A percentile compares a stretch with the other conserved stretches of the same genome.
These are phyloP conservation scores for Pseudorasbora parva DNA, from an alignment of 2,113 vertebrate genomes.

Conservation along the genomic window DNA sequence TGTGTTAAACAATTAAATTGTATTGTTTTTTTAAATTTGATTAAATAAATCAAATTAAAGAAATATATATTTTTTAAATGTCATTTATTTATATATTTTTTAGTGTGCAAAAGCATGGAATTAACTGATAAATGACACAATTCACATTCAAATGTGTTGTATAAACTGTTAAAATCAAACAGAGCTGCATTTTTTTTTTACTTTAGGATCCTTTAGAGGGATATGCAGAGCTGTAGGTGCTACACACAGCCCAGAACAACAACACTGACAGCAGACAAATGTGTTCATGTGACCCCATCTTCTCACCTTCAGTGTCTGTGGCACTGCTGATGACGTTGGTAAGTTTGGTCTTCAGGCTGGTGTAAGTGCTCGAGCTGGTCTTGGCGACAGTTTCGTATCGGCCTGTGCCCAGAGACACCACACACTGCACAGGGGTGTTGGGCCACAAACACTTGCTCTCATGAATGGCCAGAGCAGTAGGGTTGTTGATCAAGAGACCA, in stretches of 20 bases:
- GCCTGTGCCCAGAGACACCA: slow-evolving; percentile 92
- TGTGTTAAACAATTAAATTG: background rate
- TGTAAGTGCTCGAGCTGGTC: slow-evolving; percentile 76
- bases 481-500: slow-evolving; percentile 94
- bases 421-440: slow-evolving; percentile 86
- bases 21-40: too few relatives aligned
- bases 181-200: background rate
- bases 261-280: background rate
- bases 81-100: too few relatives aligned
- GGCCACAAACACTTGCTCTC: slow-evolving; percentile 97
- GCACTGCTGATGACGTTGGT: slow-evolving; percentile 94
- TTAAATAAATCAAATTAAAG: too few relatives aligned
- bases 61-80: too few relatives aligned
- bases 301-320: slow-evolving; percentile 92
- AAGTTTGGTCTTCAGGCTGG: slow-evolving; percentile 92
- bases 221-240: background rate
- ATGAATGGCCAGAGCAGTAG: slow-evolving; percentile 91
- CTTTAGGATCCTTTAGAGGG: background rate
- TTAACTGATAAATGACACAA: too few relatives aligned
- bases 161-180: background rate
- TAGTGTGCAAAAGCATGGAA: too few relatives aligned
- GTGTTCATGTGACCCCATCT: background rate
- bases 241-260: background rate
- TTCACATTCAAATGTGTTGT: background rate
- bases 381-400: slow-evolving; percentile 81